Percentiles rank a stretch among this genome's conserved stretches.
Evolutionary conservation across 2,113 vertebrate species (phyloP).

Genomic region (Phalacrocorax pelagicus): DNA sequence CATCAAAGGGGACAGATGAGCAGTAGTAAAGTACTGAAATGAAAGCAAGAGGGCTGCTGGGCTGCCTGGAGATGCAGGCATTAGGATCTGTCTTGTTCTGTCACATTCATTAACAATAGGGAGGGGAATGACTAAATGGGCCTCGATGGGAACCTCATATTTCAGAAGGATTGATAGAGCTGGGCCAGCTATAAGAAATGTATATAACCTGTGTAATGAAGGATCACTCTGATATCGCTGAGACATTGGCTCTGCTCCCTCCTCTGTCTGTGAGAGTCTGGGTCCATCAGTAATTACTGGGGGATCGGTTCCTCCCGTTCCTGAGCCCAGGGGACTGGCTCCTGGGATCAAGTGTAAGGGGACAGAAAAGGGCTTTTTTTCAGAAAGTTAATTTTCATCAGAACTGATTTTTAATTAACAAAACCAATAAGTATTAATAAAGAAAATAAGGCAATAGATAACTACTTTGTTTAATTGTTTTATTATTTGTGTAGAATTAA

Average conservation of each 20-base stretch:
- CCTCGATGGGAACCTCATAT: neutral
- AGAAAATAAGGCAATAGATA: neutral
- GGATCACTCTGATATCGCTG: neutral
- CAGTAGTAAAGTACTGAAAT: neutral
- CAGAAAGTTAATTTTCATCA: neutral
- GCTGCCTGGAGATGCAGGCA: neutral
- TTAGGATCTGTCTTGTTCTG: neutral
- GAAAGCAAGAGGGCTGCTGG: neutral
- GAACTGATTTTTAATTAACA: neutral
- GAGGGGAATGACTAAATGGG: neutral
- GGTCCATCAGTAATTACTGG: neutral
- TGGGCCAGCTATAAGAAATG: neutral
- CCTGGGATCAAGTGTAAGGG: rapidly evolving
- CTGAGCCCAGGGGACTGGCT: neutral
- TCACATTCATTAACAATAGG: neutral
- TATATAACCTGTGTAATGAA: neutral
- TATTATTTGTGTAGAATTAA: neutral
- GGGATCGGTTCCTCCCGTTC: neutral
- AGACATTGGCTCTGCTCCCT: neutral
- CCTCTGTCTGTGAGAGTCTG: neutral
- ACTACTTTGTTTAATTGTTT: neutral
- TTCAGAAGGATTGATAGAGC: slow-evolving; percentile 16
- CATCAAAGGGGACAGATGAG: neutral
- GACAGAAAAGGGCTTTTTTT: neutral
- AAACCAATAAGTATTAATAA: neutral